Percentiles rank a stretch among this genome's conserved stretches.
Evolutionary conservation across 2,113 vertebrate genomes (phyloP).

Genomic region (Percina caprodes): DNA sequence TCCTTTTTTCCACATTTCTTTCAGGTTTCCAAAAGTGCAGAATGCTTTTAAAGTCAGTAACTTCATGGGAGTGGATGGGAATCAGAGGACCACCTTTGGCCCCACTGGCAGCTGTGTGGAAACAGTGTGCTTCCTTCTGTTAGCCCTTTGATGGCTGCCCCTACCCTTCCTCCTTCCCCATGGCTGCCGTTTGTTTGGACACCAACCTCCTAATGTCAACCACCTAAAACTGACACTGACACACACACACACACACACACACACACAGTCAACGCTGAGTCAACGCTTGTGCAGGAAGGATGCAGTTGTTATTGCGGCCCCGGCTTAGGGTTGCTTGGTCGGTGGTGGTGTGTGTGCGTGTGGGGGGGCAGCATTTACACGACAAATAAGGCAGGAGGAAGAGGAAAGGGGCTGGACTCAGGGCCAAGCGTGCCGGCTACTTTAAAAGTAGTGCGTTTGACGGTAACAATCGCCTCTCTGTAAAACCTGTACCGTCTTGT

Average conservation of each 20-base stretch:
- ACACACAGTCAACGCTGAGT: constrained; percentile 71
- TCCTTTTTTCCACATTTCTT: constrained; percentile 9
- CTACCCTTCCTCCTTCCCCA: constrained; percentile 45
- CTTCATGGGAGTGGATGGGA: constrained; percentile 45
- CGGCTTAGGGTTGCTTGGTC: constrained; percentile 44
- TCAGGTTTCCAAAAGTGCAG: constrained; percentile 32
- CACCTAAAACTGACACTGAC: not conserved
- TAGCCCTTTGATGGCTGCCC: constrained; percentile 51
- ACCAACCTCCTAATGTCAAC: constrained; percentile 65
- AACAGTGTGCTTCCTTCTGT: constrained; percentile 73
- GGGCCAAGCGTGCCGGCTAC: constrained; percentile 15
- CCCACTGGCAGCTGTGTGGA: constrained; percentile 60
- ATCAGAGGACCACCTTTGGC: constrained; percentile 62
- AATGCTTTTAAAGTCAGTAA: not conserved
- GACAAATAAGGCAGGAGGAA: constrained; percentile 48
- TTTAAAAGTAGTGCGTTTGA: not conserved
- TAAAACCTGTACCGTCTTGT: constrained; percentile 61
- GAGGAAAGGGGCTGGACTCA: constrained; percentile 46
- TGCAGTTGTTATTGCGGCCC: constrained; percentile 78
- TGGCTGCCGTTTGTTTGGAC: constrained; percentile 66
- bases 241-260: constrained; percentile 15
- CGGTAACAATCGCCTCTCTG: constrained; percentile 36
- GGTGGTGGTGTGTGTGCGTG: no score
- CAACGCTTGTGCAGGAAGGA: constrained; percentile 84
- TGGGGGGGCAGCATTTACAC: constrained; percentile 15